phyloP scores from a whole-genome alignment of 2,888 invertebrate genomes.

The Netelia fuscicornis region DNA sequence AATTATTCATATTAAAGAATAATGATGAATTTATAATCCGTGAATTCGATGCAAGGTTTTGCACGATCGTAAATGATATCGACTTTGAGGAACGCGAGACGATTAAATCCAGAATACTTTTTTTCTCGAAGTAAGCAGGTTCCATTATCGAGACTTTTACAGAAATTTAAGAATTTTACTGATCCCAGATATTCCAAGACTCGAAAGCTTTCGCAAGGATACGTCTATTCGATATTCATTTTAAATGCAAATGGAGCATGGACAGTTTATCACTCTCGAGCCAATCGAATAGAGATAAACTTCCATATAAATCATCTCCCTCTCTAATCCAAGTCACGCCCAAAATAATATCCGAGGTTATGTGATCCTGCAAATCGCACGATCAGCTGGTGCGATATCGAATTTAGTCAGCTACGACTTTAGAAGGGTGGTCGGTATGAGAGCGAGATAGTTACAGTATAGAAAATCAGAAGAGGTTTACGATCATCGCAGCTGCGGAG shows the following conservation, averaged over 20 bases:
- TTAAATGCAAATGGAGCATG: neutral
- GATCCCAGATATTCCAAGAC: no score
- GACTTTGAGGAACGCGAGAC: no score
- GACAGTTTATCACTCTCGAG: neutral
- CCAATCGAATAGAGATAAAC: neutral
- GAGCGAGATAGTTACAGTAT: constrained; percentile 26
- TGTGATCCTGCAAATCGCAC: constrained; percentile 1
- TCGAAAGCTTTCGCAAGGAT: no score
- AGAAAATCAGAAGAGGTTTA: constrained; percentile 25
- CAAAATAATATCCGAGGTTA: constrained; percentile 12
- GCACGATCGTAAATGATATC: no score
- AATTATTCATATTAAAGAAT: no score
- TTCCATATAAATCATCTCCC: neutral
- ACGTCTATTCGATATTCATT: no score
- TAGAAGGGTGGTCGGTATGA: constrained; percentile 15
- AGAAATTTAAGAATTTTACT: no score
- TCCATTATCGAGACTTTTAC: no score
- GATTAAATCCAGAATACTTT: no score
- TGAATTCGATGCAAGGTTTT: no score
- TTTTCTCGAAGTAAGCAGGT: no score
- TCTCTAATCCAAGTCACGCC: constrained; percentile 5
- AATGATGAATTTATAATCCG: no score
- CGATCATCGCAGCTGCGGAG: constrained; percentile 45
- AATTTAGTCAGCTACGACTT: constrained; percentile 10
- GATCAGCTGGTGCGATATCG: constrained; percentile 38